Evolutionary conservation across 2,888 invertebrate genomes (phyloP).

Genomic region (Pinctada fucata): DNA sequence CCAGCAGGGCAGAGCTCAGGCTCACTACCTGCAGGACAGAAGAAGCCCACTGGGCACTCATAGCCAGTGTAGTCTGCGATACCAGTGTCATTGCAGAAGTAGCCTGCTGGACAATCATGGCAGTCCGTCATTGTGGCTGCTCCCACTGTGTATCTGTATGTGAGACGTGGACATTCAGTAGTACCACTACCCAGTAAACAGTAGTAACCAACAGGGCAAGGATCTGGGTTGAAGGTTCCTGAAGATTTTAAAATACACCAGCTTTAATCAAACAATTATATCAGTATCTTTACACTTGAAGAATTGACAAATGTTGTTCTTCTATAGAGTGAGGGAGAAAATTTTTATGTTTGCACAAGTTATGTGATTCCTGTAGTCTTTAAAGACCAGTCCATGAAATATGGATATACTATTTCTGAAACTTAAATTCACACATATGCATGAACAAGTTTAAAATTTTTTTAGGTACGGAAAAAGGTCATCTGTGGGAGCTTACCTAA

Average conservation of each 20-base stretch:
- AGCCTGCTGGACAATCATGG: constrained; percentile 68
- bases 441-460: too few relatives aligned
- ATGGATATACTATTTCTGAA: too few relatives aligned
- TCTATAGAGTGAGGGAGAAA: too few relatives aligned
- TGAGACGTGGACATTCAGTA: constrained; percentile 66
- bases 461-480: too few relatives aligned
- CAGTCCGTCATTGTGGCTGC: constrained; percentile 67
- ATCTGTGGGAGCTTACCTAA: constrained; percentile 53
- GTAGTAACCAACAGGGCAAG: constrained; percentile 71
- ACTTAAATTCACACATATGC: too few relatives aligned
- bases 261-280: too few relatives aligned
- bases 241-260: background rate
- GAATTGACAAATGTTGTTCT: too few relatives aligned
- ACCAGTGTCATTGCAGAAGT: constrained; percentile 73
- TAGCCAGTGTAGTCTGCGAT: constrained; percentile 65
- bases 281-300: too few relatives aligned
- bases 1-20: constrained; percentile 73
- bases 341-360: too few relatives aligned
- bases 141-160: constrained; percentile 66
- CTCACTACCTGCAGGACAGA: constrained; percentile 68
- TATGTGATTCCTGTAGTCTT: too few relatives aligned
- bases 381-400: too few relatives aligned
- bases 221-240: constrained; percentile 64
- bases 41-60: constrained; percentile 72
- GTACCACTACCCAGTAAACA: constrained; percentile 69